Conservation (phyloP, 2,888 invertebrate genomes). For the Eretmocerus hayati region DNA sequence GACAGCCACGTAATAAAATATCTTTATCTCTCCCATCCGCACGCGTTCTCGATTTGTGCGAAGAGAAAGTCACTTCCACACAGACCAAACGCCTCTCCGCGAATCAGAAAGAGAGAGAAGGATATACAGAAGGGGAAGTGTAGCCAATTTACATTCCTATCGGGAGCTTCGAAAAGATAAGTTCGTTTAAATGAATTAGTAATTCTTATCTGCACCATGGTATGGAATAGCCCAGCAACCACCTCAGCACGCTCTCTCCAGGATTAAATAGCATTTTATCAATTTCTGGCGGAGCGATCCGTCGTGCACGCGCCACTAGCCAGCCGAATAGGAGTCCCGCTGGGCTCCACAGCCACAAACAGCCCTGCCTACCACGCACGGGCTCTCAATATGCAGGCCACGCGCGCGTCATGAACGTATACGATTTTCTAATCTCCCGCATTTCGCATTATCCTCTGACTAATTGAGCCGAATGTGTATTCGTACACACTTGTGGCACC, state of each 20-base stretch:
- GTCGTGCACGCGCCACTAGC: constrained; percentile 33
- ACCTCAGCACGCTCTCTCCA: constrained; percentile 2
- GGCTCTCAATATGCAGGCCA: constrained; percentile 17
- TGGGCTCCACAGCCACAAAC: neutral
- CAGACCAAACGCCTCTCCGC: too few species aligned
- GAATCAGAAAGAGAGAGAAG: neutral
- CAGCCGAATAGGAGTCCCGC: constrained; percentile 1
- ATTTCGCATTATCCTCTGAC: constrained; percentile 11
- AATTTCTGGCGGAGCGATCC: constrained; percentile 43
- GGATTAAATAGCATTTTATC: constrained; percentile 46
- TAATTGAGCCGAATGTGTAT: constrained; percentile 18
- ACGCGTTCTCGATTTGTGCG: too few species aligned
- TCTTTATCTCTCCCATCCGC: constrained; percentile 38
- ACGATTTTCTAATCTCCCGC: constrained; percentile 19
- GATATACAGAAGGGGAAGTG: neutral
- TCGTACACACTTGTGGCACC: neutral
- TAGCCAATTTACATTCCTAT: constrained; percentile 46
- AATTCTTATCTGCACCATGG: constrained; percentile 44
- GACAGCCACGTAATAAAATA: constrained; percentile 44
- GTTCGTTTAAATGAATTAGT: constrained; percentile 48
- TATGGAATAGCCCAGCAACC: neutral
- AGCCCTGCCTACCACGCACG: neutral
- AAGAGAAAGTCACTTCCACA: too few species aligned
- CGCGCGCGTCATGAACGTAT: too few species aligned
- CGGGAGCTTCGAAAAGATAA: constrained; percentile 45